A percentile compares a stretch with the other conserved stretches of the same genome.
Conservation (phyloP, 2,113 vertebrate species). For the Genyomyrus donnyi region DNA sequence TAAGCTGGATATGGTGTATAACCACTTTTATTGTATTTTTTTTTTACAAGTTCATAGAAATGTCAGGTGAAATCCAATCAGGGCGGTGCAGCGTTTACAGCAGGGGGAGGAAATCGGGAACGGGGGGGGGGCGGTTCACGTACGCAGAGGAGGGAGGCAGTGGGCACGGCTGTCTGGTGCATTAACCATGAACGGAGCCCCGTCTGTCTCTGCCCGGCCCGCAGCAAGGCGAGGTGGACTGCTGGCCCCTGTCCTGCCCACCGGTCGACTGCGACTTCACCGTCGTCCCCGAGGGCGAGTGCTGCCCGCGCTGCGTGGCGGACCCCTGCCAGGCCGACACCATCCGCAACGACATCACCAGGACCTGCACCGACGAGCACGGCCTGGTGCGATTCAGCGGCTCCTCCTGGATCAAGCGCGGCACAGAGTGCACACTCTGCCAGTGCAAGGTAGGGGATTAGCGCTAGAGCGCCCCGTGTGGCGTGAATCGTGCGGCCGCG, state of each 20-base stretch:
- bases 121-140: not conserved
- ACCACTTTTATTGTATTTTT: constrained; percentile 14
- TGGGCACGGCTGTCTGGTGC: not conserved
- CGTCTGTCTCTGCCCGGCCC: not conserved
- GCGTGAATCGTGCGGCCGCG: constrained; percentile 52
- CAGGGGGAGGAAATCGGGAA: constrained; percentile 38
- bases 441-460: constrained; percentile 79
- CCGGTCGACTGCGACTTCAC: constrained; percentile 72
- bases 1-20: constrained; percentile 30
- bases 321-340: constrained; percentile 92
- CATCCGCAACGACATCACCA: constrained; percentile 89
- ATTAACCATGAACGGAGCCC: not conserved
- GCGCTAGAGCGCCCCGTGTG: constrained; percentile 50
- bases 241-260: constrained; percentile 71
- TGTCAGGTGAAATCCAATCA: constrained; percentile 44
- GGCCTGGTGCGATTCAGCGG: constrained; percentile 86
- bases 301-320: constrained; percentile 74
- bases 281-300: constrained; percentile 63
- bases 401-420: constrained; percentile 93
- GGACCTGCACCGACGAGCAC: constrained; percentile 88
- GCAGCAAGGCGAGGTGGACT: constrained; percentile 85
- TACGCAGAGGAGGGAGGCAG: constrained; percentile 30
- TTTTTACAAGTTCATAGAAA: constrained; percentile 37
- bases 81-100: constrained; percentile 32
- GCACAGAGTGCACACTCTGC: constrained; percentile 92